phyloP scores from a whole-genome alignment of 2,888 invertebrate genomes.

The Oligia latruncula region DNA sequence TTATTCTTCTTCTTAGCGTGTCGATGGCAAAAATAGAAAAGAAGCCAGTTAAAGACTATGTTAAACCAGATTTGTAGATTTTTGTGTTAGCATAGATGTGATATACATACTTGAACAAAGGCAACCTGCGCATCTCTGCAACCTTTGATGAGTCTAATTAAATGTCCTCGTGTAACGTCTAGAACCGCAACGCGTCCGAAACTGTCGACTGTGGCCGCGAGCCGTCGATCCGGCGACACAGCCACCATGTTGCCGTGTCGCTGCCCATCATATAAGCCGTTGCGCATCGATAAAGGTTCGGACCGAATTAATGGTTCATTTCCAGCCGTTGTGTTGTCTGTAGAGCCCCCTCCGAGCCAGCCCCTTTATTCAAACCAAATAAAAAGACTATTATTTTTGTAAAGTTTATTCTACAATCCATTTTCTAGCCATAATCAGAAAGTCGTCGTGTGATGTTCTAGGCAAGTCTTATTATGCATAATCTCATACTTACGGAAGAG shows the following conservation, averaged over 20 bases:
- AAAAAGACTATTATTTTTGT: neutral
- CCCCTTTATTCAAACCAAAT: slow-evolving; percentile 76
- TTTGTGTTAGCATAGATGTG: neutral
- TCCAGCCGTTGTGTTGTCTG: slow-evolving; percentile 74
- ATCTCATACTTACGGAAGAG: slow-evolving; percentile 92
- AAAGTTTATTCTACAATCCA: neutral
- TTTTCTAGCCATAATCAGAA: neutral
- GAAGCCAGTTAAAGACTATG: neutral
- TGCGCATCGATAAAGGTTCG: slow-evolving; percentile 94
- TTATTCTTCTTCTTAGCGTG: too few relatives aligned
- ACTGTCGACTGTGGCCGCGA: slow-evolving; percentile 95
- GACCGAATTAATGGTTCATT: slow-evolving; percentile 90
- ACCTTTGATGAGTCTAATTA: slow-evolving; percentile 97
- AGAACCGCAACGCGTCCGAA: slow-evolving; percentile 96
- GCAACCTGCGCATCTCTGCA: slow-evolving; percentile 98
- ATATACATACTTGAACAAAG: slow-evolving; percentile 93
- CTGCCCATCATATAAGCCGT: slow-evolving; percentile 94
- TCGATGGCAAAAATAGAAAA: too few relatives aligned
- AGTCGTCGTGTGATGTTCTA: neutral
- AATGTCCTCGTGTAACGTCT: slow-evolving; percentile 94
- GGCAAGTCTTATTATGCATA: slow-evolving; percentile 9
- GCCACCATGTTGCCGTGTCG: slow-evolving; percentile 93
- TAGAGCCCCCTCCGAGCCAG: slow-evolving; percentile 83
- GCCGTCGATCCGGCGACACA: slow-evolving; percentile 94
- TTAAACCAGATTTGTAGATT: neutral